These are phyloP conservation scores for Syrista parreyssii DNA, from an alignment of 2,888 invertebrate genomes.

Conservation along the genomic window DNA sequence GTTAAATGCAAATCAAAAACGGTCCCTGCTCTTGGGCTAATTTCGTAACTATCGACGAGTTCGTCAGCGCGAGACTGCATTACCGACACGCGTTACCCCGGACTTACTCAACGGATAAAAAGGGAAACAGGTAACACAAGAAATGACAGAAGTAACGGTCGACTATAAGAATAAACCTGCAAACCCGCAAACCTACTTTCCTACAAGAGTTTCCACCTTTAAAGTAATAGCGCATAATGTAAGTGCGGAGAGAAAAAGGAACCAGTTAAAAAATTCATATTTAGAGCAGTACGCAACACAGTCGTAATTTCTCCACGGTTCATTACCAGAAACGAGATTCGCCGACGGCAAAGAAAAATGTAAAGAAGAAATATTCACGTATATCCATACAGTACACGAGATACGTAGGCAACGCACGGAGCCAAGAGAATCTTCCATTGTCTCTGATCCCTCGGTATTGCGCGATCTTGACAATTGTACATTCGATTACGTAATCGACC, in stretches of 20 bases:
- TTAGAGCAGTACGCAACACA: too few relatives aligned
- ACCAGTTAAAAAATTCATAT: not conserved
- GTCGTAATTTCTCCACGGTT: not conserved
- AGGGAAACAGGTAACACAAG: not conserved
- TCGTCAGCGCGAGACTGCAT: not conserved
- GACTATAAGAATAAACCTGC: not conserved
- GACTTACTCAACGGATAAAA: not conserved
- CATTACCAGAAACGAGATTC: not conserved
- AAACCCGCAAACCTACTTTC: not conserved
- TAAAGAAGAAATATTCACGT: not conserved
- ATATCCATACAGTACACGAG: not conserved
- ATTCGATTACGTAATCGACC: not conserved
- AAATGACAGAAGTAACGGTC: not conserved
- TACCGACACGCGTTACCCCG: not conserved
- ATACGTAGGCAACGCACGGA: not conserved
- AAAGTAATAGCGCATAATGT: not conserved
- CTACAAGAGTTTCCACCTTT: not conserved
- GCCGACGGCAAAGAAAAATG: not conserved
- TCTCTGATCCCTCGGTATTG: not conserved
- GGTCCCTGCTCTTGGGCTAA: not conserved
- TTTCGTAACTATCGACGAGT: not conserved
- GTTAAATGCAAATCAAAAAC: not conserved
- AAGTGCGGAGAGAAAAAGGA: not conserved
- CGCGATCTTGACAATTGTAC: not conserved
- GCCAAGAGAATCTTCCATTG: not conserved